These are phyloP conservation scores for Anoplolepis gracilipes DNA, from an alignment of 1,140 invertebrate species.

Conservation along the genomic window DNA sequence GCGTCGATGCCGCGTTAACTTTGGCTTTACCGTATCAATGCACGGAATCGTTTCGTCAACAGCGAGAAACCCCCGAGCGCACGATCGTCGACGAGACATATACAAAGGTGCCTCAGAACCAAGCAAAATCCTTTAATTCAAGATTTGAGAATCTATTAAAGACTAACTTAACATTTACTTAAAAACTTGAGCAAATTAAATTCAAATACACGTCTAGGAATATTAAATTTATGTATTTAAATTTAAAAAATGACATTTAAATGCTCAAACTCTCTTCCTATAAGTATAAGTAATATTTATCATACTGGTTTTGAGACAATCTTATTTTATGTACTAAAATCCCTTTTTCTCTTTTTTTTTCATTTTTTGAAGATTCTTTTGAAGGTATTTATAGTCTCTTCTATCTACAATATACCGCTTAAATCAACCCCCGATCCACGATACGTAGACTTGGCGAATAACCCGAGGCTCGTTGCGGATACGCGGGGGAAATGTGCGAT, in stretches of 20 bases:
- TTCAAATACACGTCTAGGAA: too few relatives aligned
- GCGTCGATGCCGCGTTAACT: conserved; percentile 38
- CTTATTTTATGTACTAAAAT: background rate
- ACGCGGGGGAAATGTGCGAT: conserved; percentile 33
- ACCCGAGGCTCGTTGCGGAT: conserved; percentile 33
- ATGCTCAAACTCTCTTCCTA: background rate
- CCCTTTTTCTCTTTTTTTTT: background rate
- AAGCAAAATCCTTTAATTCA: background rate
- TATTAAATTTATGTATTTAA: too few relatives aligned
- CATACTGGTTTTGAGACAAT: conserved; percentile 46
- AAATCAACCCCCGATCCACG: conserved; percentile 17
- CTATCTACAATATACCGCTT: background rate
- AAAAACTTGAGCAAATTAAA: background rate
- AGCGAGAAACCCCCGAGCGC: background rate
- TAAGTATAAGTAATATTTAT: too few relatives aligned
- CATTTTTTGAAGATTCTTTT: background rate
- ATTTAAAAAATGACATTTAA: background rate
- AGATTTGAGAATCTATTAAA: background rate
- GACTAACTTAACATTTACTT: background rate
- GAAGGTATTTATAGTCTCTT: background rate
- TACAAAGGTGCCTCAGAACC: conserved; percentile 41
- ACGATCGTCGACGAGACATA: conserved; percentile 21
- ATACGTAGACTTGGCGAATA: conserved; percentile 28
- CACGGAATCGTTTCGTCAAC: conserved; percentile 22
- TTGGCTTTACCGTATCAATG: conserved; percentile 20